phyloP scores from a whole-genome alignment of 2,888 invertebrate species.

The Dynastes grantii region DNA sequence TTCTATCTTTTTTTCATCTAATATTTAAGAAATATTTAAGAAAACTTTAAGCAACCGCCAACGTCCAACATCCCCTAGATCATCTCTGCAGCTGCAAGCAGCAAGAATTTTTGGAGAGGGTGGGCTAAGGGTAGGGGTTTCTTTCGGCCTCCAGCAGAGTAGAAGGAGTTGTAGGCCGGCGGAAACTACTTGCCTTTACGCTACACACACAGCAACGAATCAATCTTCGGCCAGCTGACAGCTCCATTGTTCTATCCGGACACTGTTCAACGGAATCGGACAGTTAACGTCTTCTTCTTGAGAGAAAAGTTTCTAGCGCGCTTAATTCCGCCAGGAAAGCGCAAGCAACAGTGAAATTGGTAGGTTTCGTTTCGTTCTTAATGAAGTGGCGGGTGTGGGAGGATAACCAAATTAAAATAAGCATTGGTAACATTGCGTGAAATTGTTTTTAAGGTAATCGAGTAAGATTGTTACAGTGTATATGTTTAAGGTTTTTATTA shows the following conservation, averaged over 20 bases:
- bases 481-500: too few relatives aligned
- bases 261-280: not conserved
- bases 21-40: not conserved
- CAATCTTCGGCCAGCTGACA: not conserved
- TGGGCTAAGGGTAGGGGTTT: conserved; percentile 83
- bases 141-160: conserved; percentile 93
- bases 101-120: conserved; percentile 16
- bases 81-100: not conserved
- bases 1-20: not conserved
- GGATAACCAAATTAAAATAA: too few relatives aligned
- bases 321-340: not conserved
- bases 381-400: not conserved
- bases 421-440: too few relatives aligned
- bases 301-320: not conserved
- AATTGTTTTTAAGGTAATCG: too few relatives aligned
- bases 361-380: not conserved
- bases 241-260: not conserved
- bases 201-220: conserved; percentile 32
- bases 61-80: not conserved
- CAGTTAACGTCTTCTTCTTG: conserved; percentile 5
- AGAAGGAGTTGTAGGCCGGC: conserved; percentile 89
- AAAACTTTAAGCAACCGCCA: too few relatives aligned
- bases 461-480: too few relatives aligned
- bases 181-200: conserved; percentile 89
- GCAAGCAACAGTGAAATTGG: conserved; percentile 9